Conservation (phyloP, 2,888 invertebrate genomes). For the Agonopterix alstromeriana region DNA sequence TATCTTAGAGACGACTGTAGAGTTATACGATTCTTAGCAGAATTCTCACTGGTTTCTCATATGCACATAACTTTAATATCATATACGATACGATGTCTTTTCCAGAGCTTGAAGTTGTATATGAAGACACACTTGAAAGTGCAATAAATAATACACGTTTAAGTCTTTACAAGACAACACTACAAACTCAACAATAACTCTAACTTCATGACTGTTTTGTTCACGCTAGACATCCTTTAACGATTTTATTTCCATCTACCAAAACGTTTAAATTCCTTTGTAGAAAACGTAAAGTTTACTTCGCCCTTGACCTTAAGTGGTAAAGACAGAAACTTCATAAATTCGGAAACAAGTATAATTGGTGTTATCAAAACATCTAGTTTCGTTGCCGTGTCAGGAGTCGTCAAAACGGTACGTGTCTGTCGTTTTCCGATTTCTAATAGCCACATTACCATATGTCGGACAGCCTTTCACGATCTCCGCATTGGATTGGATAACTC, state of each 20-base stretch:
- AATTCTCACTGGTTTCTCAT: no score
- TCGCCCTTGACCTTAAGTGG: no score
- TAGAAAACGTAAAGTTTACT: no score
- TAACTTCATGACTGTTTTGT: neutral
- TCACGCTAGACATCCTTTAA: neutral
- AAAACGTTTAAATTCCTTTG: neutral
- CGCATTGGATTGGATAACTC: constrained; percentile 55
- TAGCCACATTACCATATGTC: constrained; percentile 56
- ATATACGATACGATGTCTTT: no score
- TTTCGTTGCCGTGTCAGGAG: constrained; percentile 27
- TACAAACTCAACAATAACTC: neutral
- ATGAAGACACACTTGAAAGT: no score
- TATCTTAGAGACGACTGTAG: no score
- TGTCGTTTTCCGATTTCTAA: constrained; percentile 62
- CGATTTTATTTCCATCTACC: neutral
- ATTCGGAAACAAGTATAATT: no score
- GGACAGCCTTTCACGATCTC: constrained; percentile 54
- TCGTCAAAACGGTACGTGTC: constrained; percentile 31
- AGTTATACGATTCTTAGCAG: no score
- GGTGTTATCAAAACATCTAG: constrained; percentile 16
- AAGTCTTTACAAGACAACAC: neutral
- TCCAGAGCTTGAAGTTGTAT: no score
- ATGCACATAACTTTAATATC: no score
- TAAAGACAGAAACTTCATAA: no score
- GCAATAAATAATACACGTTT: neutral